Conservation (phyloP, 2,888 invertebrate genomes). For the Drosophila sordidapex region DNA sequence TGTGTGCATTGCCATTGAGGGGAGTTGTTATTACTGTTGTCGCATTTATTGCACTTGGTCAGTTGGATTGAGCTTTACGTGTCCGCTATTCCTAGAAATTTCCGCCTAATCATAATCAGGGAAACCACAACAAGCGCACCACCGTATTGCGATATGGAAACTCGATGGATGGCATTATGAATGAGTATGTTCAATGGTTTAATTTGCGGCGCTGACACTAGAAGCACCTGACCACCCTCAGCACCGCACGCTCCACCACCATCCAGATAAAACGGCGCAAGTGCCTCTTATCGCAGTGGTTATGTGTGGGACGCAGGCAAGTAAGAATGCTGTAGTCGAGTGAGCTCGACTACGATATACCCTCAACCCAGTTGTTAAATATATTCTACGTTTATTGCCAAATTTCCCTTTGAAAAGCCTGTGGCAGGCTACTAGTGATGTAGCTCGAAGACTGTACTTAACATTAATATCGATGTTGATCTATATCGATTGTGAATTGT, state of each 20-base stretch:
- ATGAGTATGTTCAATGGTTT: constrained; percentile 41
- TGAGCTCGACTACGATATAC: too few species aligned
- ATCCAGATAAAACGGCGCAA: constrained; percentile 5
- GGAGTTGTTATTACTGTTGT: constrained; percentile 3
- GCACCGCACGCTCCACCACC: not conserved
- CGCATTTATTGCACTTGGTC: constrained; percentile 23
- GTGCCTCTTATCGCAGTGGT: constrained; percentile 36
- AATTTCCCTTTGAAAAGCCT: too few species aligned
- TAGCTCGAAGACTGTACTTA: too few species aligned
- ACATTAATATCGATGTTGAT: too few species aligned
- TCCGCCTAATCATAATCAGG: constrained; percentile 26
- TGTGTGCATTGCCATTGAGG: constrained; percentile 52
- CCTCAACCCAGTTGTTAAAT: too few species aligned
- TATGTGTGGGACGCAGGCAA: constrained; percentile 18
- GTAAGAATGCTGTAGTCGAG: too few species aligned
- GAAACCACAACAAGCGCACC: constrained; percentile 16
- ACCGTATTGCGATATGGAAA: constrained; percentile 17
- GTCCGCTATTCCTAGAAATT: constrained; percentile 19
- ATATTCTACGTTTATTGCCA: too few species aligned
- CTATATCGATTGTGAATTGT: too few species aligned
- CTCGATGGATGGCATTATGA: constrained; percentile 21
- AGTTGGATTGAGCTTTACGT: not conserved
- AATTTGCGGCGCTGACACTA: constrained; percentile 28
- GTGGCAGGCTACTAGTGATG: too few species aligned
- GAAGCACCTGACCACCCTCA: not conserved